Evolutionary conservation across 1,140 invertebrate species (phyloP).

Genomic region (Ditylenchus dipsaci): DNA sequence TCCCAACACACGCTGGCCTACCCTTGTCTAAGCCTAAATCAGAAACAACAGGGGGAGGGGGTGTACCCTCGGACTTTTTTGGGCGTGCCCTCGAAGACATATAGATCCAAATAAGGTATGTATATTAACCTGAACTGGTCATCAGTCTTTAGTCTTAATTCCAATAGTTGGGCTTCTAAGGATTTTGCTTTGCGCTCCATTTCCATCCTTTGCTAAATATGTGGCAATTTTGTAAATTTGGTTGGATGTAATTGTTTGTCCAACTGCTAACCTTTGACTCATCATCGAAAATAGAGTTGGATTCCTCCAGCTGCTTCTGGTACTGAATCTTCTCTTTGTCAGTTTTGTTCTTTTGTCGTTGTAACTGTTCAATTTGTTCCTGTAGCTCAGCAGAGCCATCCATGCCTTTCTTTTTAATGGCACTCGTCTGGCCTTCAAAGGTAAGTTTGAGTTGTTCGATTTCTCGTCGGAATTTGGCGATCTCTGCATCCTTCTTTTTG

Average conservation of each 20-base stretch:
- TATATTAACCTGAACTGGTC: conserved; percentile 66
- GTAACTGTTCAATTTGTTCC: conserved; percentile 97
- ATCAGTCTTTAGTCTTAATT: conserved; percentile 88
- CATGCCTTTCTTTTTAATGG: conserved; percentile 96
- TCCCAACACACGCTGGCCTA: too few species aligned
- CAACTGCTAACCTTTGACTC: conserved; percentile 66
- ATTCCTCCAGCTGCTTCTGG: conserved; percentile 88
- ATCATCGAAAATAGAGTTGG: conserved; percentile 80
- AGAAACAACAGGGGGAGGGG: too few species aligned
- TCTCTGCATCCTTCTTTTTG: conserved; percentile 97
- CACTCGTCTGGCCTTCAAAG: conserved; percentile 86
- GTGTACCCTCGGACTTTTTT: too few species aligned
- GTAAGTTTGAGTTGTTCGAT: conserved; percentile 95
- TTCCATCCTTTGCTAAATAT: conserved; percentile 76
- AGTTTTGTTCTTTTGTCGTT: conserved; percentile 94
- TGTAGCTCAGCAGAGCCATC: conserved; percentile 94
- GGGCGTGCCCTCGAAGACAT: too few species aligned
- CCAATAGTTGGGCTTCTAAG: conserved; percentile 67
- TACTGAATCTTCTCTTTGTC: conserved; percentile 86
- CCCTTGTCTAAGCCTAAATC: too few species aligned
- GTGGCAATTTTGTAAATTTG: too few species aligned
- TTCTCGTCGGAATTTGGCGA: conserved; percentile 93
- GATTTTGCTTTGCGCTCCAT: conserved; percentile 46
- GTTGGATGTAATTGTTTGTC: too few species aligned
- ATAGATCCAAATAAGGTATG: too few species aligned